Evolutionary conservation across 23 tunicate genomes (phyloP).

Genomic region (Styela clava): DNA sequence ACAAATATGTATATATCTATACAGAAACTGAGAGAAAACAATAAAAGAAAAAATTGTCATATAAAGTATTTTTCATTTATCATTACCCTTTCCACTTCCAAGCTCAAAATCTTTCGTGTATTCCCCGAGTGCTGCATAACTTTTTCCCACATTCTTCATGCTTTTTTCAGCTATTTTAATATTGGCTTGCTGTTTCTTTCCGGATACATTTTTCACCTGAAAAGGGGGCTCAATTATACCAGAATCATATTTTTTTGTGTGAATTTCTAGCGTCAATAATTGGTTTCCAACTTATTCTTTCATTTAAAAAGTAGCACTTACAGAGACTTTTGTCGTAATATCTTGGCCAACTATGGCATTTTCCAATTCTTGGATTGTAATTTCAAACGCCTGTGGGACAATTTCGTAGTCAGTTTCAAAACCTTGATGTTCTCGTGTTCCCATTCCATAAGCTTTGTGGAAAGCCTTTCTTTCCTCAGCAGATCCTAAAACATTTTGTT

Average conservation of each 20-base stretch:
- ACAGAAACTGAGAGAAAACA: too few relatives aligned
- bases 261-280: too few relatives aligned
- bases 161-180: not conserved
- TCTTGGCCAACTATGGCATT: slow-evolving; percentile 39
- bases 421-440: slow-evolving; percentile 27
- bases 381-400: slow-evolving; percentile 37
- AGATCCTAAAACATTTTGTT: slow-evolving; percentile 30
- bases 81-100: not conserved
- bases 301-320: too few relatives aligned
- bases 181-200: not conserved
- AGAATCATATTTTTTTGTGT: not conserved
- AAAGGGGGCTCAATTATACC: not conserved
- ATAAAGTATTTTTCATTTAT: too few relatives aligned
- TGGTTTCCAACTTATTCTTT: too few relatives aligned
- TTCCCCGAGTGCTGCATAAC: not conserved
- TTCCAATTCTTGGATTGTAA: slow-evolving; percentile 27
- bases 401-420: slow-evolving; percentile 41
- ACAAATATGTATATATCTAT: too few relatives aligned
- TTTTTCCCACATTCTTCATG: not conserved
- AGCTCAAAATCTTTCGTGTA: not conserved
- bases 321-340: slow-evolving; percentile 36
- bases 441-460: slow-evolving; percentile 62
- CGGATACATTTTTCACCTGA: not conserved
- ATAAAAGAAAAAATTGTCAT: too few relatives aligned
- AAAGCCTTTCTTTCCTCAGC: slow-evolving; percentile 58